Evolutionary conservation across 2,888 invertebrate genomes (phyloP).

Genomic region (Netelia melanura): DNA sequence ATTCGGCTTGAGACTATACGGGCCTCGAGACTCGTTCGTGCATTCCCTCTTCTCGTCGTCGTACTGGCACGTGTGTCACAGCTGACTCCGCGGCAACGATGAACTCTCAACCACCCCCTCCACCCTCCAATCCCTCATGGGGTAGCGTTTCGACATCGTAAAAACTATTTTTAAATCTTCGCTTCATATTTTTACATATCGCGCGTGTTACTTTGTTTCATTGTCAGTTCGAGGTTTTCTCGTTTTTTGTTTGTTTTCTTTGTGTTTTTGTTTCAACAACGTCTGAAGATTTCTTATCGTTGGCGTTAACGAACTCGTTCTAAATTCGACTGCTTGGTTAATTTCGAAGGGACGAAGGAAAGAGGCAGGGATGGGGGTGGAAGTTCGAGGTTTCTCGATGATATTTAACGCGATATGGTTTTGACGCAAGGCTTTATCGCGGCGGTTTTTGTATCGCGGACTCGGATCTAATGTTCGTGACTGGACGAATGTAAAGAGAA

Average conservation of each 20-base stretch:
- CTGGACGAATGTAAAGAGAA: slow-evolving; percentile 22
- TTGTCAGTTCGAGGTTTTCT: not conserved
- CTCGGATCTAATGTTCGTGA: slow-evolving; percentile 61
- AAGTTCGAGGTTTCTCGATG: slow-evolving; percentile 13
- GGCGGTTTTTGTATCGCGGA: slow-evolving; percentile 51
- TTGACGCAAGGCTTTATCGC: slow-evolving; percentile 14
- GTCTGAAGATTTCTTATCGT: slow-evolving; percentile 50
- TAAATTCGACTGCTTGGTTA: not conserved
- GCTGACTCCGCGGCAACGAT: too few relatives aligned
- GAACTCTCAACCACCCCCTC: too few relatives aligned
- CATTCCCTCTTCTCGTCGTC: too few relatives aligned
- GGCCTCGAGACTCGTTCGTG: too few relatives aligned
- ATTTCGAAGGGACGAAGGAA: slow-evolving; percentile 3
- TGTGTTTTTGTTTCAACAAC: slow-evolving; percentile 15
- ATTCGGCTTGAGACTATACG: too few relatives aligned
- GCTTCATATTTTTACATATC: too few relatives aligned
- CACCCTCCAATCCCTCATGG: too few relatives aligned
- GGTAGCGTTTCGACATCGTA: too few relatives aligned
- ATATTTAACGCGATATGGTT: slow-evolving; percentile 35
- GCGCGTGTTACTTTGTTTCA: too few relatives aligned
- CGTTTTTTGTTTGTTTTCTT: not conserved
- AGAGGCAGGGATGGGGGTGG: not conserved
- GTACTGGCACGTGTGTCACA: not conserved
- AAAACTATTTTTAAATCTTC: not conserved
- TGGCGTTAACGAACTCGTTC: not conserved